These are phyloP conservation scores for Solen grandis DNA, from an alignment of 1,140 invertebrate genomes.

Conservation along the genomic window DNA sequence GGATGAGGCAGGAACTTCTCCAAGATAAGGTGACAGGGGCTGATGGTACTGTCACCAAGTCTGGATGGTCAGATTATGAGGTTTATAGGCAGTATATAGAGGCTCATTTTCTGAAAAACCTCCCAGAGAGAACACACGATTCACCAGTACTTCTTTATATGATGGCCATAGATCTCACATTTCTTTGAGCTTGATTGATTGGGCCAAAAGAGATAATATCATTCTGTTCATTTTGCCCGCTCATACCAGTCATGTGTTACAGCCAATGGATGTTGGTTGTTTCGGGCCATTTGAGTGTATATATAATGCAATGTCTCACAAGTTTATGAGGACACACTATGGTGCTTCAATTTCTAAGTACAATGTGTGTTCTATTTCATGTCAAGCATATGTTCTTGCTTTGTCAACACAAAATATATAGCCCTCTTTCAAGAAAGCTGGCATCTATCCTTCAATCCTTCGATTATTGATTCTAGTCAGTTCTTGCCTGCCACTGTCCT, in stretches of 20 bases:
- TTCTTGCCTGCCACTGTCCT: neutral
- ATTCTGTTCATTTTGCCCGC: conserved; percentile 40
- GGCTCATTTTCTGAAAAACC: conserved; percentile 20
- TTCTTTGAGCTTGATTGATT: neutral
- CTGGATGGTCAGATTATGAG: conserved; percentile 33
- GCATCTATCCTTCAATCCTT: neutral
- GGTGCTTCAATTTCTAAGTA: neutral
- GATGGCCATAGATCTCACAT: conserved; percentile 31
- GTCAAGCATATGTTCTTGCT: neutral
- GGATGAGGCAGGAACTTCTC: neutral
- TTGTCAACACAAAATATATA: neutral
- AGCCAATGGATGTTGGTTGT: conserved; percentile 36
- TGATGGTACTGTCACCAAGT: conserved; percentile 6
- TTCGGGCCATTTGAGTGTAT: conserved; percentile 37
- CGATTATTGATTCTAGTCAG: neutral
- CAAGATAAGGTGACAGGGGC: too few relatives aligned
- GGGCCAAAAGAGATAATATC: conserved; percentile 32
- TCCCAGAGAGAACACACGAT: neutral
- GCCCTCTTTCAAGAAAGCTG: neutral
- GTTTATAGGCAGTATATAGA: conserved; percentile 27
- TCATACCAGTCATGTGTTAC: conserved; percentile 43
- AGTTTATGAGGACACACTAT: neutral
- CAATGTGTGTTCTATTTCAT: neutral
- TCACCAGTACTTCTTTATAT: neutral
- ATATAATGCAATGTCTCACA: neutral